Evolutionary conservation across 2,888 invertebrate genomes (phyloP).

Genomic region (Hybos culiciformis): DNA sequence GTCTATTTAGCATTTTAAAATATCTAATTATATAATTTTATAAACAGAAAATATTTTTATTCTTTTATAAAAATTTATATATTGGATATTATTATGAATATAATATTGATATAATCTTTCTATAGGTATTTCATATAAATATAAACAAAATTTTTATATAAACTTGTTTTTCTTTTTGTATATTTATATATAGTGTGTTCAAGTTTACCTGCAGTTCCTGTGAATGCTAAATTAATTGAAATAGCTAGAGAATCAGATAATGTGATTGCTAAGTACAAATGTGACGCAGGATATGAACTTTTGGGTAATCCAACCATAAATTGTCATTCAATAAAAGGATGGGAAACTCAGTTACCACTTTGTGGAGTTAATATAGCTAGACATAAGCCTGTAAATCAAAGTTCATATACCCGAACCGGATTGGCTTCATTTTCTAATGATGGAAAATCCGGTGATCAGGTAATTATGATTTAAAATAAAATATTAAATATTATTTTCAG

Average conservation of each 20-base stretch:
- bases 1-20: no score
- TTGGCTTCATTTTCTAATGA: conserved; percentile 75
- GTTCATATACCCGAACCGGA: conserved; percentile 75
- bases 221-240: conserved; percentile 57
- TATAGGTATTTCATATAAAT: no score
- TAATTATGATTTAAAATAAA: no score
- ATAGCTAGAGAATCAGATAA: conserved; percentile 38
- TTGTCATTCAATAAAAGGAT: conserved; percentile 57
- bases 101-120: no score
- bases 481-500: no score
- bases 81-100: no score
- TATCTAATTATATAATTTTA: no score
- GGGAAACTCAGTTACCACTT: conserved; percentile 71
- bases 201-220: conserved; percentile 74
- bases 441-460: conserved; percentile 58
- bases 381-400: conserved; percentile 80
- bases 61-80: no score
- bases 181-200: conserved; percentile 43
- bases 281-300: conserved; percentile 78
- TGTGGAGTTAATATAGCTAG: conserved; percentile 82
- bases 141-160: no score
- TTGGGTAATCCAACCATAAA: conserved; percentile 61
- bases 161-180: not conserved
- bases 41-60: no score
- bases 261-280: conserved; percentile 60